phyloP scores from a whole-genome alignment of 2,888 invertebrate genomes.

The Erebia palarica region DNA sequence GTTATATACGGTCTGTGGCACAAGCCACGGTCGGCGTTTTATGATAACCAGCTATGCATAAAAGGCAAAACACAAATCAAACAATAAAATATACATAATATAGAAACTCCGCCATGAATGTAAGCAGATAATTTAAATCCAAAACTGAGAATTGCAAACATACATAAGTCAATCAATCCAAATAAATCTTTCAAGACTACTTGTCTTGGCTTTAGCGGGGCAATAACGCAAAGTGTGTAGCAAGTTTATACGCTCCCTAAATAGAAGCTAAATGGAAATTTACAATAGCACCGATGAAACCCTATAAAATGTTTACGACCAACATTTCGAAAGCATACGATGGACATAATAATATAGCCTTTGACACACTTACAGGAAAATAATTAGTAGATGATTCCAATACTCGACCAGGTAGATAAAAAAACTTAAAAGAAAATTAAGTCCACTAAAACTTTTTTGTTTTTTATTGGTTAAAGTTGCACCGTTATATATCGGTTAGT shows the following conservation, averaged over 20 bases:
- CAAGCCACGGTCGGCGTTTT: no score
- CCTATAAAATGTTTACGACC: conserved; percentile 66
- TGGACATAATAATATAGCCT: conserved; percentile 16
- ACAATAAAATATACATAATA: background rate
- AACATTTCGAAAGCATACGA: conserved; percentile 54
- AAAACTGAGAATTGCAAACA: conserved; percentile 1
- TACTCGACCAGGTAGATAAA: conserved; percentile 23
- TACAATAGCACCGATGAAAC: conserved; percentile 54
- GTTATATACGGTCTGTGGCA: no score
- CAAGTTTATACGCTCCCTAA: conserved; percentile 48
- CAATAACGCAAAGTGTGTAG: conserved; percentile 37
- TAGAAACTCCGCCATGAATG: background rate
- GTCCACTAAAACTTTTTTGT: no score
- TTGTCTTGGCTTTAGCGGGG: conserved; percentile 19
- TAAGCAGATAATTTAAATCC: background rate
- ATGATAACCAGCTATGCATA: no score
- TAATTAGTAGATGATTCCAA: conserved; percentile 20
- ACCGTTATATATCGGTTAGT: no score
- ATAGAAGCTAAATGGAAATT: conserved; percentile 55
- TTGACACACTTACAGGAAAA: conserved; percentile 27
- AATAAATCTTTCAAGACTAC: conserved; percentile 15
- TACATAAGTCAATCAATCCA: conserved; percentile 22
- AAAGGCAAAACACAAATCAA: no score
- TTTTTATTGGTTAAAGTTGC: no score
- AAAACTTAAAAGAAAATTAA: background rate